phyloP scores from a whole-genome alignment of 1,140 invertebrate species.

The Bombus polaris region DNA sequence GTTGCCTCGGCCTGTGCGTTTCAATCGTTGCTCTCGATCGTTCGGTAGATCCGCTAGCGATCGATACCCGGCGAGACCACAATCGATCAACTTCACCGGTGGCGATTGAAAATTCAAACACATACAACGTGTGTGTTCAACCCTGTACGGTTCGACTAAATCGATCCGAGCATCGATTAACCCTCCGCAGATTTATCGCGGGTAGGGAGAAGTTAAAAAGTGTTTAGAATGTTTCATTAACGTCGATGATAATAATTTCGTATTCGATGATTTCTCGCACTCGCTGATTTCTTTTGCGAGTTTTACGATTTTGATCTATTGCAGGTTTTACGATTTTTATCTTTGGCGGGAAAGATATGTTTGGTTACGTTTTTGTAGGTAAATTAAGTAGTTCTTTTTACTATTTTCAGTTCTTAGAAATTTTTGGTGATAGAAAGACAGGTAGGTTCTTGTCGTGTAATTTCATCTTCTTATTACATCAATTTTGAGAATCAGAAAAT shows the following conservation, averaged over 20 bases:
- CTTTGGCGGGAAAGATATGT: no score
- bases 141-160: neutral
- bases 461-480: no score
- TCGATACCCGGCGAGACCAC: constrained; percentile 4
- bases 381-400: no score
- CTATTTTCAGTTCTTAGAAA: no score
- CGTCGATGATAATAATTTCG: neutral
- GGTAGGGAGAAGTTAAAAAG: neutral
- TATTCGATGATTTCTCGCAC: no score
- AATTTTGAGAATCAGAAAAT: no score
- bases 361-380: no score
- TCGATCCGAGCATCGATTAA: constrained; percentile 10
- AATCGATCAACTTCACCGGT: constrained; percentile 32
- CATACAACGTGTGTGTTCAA: neutral
- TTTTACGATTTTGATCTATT: no score
- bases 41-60: constrained; percentile 31
- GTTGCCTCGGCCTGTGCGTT: constrained; percentile 23
- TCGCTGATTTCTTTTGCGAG: no score
- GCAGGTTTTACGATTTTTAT: no score
- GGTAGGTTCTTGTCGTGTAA: no score
- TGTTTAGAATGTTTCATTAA: neutral
- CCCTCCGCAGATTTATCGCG: neutral
- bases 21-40: constrained; percentile 43
- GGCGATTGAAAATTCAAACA: constrained; percentile 8
- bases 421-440: no score